Evolutionary conservation across 2,888 invertebrate genomes (phyloP).

Genomic region (Eremobia ochroleuca): DNA sequence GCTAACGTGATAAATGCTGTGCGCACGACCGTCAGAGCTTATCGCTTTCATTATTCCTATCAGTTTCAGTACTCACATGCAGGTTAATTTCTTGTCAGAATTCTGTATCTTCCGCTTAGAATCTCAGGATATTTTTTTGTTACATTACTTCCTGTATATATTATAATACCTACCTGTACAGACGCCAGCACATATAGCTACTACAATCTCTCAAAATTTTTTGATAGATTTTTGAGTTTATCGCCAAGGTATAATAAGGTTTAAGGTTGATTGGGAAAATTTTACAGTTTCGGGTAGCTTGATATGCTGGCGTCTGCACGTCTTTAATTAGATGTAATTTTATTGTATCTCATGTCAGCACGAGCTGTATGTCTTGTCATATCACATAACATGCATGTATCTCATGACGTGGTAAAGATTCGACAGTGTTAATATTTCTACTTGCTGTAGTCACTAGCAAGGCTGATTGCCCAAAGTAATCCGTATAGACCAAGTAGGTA

Average conservation of each 20-base stretch:
- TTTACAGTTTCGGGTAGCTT: too few species aligned
- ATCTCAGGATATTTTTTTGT: not conserved
- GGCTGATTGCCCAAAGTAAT: not conserved
- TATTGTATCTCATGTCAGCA: too few species aligned
- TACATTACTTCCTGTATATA: not conserved
- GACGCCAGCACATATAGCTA: too few species aligned
- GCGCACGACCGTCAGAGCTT: constrained; percentile 74
- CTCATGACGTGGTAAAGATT: not conserved
- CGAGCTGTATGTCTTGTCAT: not conserved
- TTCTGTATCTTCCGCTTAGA: not conserved
- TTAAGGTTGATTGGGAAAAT: too few species aligned
- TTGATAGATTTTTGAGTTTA: too few species aligned
- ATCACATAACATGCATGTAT: not conserved
- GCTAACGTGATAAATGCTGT: constrained; percentile 77
- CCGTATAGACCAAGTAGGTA: not conserved
- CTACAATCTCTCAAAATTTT: too few species aligned
- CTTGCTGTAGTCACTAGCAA: too few species aligned
- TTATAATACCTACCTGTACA: too few species aligned
- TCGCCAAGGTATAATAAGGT: too few species aligned
- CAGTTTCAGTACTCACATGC: constrained; percentile 42
- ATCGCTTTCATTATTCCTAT: constrained; percentile 63
- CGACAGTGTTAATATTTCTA: not conserved
- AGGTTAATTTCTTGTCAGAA: not conserved
- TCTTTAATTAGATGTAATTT: not conserved
- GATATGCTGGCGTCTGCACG: too few species aligned